Base-by-base conservation (phyloP, 2,888 invertebrate genomes). In the Omphaloscelis lunosa region DNA sequence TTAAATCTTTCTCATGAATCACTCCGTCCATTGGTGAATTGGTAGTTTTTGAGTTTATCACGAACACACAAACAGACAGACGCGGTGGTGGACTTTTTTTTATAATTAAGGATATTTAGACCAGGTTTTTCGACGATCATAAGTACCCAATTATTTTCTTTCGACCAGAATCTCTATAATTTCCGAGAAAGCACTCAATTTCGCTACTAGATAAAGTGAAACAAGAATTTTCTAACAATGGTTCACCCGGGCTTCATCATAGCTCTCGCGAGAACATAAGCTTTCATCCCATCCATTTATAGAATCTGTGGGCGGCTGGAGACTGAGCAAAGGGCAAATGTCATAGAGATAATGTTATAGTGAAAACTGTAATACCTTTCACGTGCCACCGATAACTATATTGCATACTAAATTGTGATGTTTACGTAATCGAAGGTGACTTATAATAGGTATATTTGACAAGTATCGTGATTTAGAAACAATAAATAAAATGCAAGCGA, bases 261-360 rank as follows among this genome's bases (percentile, higher is more conserved):
- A 58, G 62, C 58, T 71, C 58, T 83, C 29, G 23, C 51, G 39
- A 63, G 51, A 78, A 45, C 58, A 34, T 61, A 59, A 79, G 75
- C 70, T 70, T 76, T 78, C 79, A 70, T 63, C 51, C 70, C 77
- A 77, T 74, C 70, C 77, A 77, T 74, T 82, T 65, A 74, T 83
- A 85, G 62, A 76, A 48, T n/a, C 61, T 15, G 83, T 84, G 71
- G 86, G 86, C 58, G 74, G 69, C 12, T 67, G 63, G 80, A 59
- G 61, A 69, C 7, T 56, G 63, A 61, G 67, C 72, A 83, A 76
- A 86, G 82, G 85, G 79, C 73, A 87, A 85, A 79, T 74, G 79
- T 82, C 82, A 72, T 69, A 68, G 63, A 63, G 63, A 79, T 45
- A 66, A 59, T 71, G 67, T 70, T 56, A 61, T 53, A 69, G 68